A percentile compares a stretch with the other conserved stretches of the same genome.
Evolutionary conservation across 2,113 vertebrate genomes (phyloP).

Genomic region (Conger conger): DNA sequence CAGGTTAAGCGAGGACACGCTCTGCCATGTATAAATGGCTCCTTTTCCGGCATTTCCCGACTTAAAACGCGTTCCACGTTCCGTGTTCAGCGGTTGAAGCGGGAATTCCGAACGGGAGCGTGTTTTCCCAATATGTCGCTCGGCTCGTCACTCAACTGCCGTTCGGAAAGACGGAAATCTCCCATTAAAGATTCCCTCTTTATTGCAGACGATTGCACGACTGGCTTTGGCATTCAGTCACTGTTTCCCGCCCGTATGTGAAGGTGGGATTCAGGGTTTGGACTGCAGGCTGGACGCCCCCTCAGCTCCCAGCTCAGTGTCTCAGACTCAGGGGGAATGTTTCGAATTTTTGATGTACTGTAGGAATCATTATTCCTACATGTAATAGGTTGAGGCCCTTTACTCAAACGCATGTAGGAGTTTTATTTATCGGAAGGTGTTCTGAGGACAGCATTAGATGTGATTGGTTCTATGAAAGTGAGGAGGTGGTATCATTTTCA

Average conservation of each 20-base stretch:
- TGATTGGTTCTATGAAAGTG: no score
- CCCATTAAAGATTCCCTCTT: not conserved
- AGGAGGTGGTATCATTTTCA: no score
- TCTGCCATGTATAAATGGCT: not conserved
- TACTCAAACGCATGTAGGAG: no score
- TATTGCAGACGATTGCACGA: slow-evolving; percentile 11
- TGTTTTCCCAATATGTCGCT: no score
- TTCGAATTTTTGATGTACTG: not conserved
- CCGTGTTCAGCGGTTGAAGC: no score
- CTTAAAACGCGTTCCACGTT: slow-evolving; percentile 5
- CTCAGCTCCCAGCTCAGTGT: slow-evolving; percentile 4
- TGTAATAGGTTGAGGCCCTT: not conserved
- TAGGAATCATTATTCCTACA: not conserved
- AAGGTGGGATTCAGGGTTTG: slow-evolving; percentile 28
- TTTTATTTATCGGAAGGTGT: no score
- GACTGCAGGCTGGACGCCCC: slow-evolving; percentile 27
- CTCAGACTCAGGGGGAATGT: not conserved
- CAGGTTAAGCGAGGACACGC: not conserved
- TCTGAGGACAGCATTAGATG: no score
- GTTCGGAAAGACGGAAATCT: not conserved
- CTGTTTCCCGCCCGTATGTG: not conserved
- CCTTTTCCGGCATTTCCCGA: not conserved
- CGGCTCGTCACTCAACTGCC: not conserved
- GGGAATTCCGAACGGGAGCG: not conserved
- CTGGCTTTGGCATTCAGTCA: slow-evolving; percentile 42